A percentile compares a stretch with the other conserved stretches of the same genome.
Conservation (phyloP, 2,888 invertebrate genomes). For the Helleia helle region DNA sequence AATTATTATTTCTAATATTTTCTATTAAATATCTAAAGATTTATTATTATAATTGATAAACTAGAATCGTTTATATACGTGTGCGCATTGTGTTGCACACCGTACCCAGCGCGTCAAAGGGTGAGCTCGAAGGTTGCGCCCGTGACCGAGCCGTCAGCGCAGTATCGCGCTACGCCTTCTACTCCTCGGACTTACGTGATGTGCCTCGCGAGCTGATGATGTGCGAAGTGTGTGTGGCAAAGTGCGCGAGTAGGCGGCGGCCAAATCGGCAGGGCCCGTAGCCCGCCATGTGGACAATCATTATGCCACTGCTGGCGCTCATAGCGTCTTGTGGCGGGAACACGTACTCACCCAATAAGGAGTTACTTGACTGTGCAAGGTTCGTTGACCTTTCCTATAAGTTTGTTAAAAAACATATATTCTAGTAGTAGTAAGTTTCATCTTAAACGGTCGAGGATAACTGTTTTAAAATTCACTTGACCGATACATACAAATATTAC, state of each 20-base stretch:
- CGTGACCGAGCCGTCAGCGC: slow-evolving; percentile 60
- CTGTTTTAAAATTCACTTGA: too few relatives aligned
- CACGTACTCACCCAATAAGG: slow-evolving; percentile 53
- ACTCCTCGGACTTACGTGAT: slow-evolving; percentile 51
- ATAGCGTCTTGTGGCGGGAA: slow-evolving; percentile 49
- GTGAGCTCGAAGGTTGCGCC: slow-evolving; percentile 69
- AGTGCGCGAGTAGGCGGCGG: slow-evolving; percentile 47
- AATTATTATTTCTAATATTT: too few relatives aligned
- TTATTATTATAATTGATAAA: too few relatives aligned
- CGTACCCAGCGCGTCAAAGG: slow-evolving; percentile 40
- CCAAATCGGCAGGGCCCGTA: slow-evolving; percentile 37
- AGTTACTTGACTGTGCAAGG: slow-evolving; percentile 66
- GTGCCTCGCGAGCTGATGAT: slow-evolving; percentile 52
- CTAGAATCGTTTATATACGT: too few relatives aligned
- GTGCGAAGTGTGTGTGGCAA: slow-evolving; percentile 52
- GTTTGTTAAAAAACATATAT: too few relatives aligned
- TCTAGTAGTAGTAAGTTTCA: too few relatives aligned
- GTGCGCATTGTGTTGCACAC: not conserved
- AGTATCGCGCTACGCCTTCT: slow-evolving; percentile 60
- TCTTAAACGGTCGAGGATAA: too few relatives aligned
- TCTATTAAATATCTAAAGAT: too few relatives aligned
- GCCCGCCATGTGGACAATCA: slow-evolving; percentile 56
- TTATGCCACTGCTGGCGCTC: slow-evolving; percentile 48
- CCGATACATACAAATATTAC: slow-evolving; percentile 11
- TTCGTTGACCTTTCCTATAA: too few relatives aligned